Evolutionary conservation across 2,888 invertebrate genomes (phyloP).

Genomic region (Drosophila quinaria): DNA sequence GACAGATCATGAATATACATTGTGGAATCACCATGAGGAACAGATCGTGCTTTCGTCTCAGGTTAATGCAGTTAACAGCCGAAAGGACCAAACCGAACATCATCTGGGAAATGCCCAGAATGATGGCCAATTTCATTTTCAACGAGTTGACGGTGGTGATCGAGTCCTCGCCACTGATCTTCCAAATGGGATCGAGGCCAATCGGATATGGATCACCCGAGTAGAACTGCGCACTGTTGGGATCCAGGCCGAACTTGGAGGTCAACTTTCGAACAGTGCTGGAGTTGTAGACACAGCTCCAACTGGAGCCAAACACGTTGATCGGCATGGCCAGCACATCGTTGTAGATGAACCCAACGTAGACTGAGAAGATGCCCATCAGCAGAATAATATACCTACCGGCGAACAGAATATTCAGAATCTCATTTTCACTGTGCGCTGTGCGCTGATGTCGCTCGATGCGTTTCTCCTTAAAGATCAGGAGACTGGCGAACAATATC

Average conservation of each 20-base stretch:
- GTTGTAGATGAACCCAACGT: constrained; percentile 98
- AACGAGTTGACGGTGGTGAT: constrained; percentile 96
- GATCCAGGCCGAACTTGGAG: constrained; percentile 88
- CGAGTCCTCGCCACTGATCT: constrained; percentile 91
- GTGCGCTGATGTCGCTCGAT: constrained; percentile 86
- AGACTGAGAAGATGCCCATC: constrained; percentile 98
- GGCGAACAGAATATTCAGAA: constrained; percentile 97
- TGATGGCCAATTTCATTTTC: constrained; percentile 98
- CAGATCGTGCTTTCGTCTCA: constrained; percentile 89
- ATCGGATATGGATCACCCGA: constrained; percentile 88
- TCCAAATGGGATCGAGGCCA: constrained; percentile 93
- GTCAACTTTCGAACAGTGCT: constrained; percentile 85
- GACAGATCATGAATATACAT: constrained; percentile 91
- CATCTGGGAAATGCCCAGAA: constrained; percentile 97
- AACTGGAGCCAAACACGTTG: constrained; percentile 96
- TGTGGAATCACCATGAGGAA: constrained; percentile 95
- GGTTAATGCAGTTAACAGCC: constrained; percentile 90
- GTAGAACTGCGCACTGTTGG: constrained; percentile 85
- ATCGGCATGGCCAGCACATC: constrained; percentile 97
- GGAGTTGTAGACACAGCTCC: constrained; percentile 88
- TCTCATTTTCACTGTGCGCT: constrained; percentile 90
- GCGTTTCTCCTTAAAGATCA: constrained; percentile 92
- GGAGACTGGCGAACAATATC: constrained; percentile 91
- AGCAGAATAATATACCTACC: constrained; percentile 98
- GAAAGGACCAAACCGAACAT: constrained; percentile 95